Conservation (phyloP, 2,888 invertebrate genomes). For the Epirrhoe tristata region DNA sequence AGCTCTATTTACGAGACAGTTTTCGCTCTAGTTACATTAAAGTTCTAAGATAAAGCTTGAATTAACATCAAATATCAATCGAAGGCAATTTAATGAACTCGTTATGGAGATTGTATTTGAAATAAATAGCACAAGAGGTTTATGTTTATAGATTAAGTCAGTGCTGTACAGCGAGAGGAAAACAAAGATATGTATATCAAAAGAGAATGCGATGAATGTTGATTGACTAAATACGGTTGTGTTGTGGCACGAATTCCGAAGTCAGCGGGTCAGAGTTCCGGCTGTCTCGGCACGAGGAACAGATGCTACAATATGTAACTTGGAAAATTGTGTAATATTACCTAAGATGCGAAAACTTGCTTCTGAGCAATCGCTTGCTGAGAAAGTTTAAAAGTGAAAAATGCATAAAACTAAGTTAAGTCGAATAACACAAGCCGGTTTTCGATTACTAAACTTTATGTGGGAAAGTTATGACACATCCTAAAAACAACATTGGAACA, state of each 20-base stretch:
- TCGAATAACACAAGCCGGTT: conserved; percentile 34
- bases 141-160: conserved; percentile 10
- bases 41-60: conserved; percentile 1
- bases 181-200: conserved; percentile 22
- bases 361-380: not conserved
- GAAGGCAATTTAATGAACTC: conserved; percentile 13
- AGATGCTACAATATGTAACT: conserved; percentile 7
- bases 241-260: conserved; percentile 50
- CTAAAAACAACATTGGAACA: conserved; percentile 26
- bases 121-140: conserved; percentile 16
- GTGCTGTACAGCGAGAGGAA: conserved; percentile 22
- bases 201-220: conserved; percentile 48
- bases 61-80: conserved; percentile 1
- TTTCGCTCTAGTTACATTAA: conserved; percentile 3
- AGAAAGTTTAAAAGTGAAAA: conserved; percentile 34
- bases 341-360: not conserved
- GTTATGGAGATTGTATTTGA: conserved; percentile 17
- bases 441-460: conserved; percentile 35
- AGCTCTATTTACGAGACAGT: conserved; percentile 4
- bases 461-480: conserved; percentile 37
- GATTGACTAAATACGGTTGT: conserved; percentile 46
- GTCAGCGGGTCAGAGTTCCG: conserved; percentile 53
- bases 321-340: not conserved
- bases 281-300: conserved; percentile 33
- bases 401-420: conserved; percentile 23